Evolutionary conservation across 2,888 invertebrate species (phyloP).

Genomic region (Cephus runcator): DNA sequence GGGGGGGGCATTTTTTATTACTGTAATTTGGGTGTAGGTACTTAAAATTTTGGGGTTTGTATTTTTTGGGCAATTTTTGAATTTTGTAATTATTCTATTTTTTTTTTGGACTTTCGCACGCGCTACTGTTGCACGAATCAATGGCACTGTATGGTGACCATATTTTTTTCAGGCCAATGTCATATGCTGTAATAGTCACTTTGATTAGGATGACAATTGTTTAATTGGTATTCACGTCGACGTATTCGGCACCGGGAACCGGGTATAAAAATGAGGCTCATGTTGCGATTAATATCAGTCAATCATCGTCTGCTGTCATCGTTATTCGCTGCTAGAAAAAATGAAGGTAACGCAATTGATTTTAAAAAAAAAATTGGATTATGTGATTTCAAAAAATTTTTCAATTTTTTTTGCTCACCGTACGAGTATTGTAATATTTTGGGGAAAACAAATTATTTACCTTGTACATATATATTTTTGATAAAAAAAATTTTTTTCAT

Average conservation of each 20-base stretch:
- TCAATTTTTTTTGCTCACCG: too few relatives aligned
- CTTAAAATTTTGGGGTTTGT: too few relatives aligned
- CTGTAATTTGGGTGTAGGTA: neutral
- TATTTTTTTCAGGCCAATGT: slow-evolving; percentile 18
- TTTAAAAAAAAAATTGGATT: too few relatives aligned
- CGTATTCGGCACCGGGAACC: neutral
- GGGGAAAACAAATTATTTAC: too few relatives aligned
- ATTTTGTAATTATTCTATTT: too few relatives aligned
- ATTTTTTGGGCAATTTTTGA: too few relatives aligned
- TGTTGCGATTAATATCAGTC: slow-evolving; percentile 14
- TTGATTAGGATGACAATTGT: slow-evolving; percentile 8
- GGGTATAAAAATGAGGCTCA: slow-evolving; percentile 11
- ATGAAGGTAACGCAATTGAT: slow-evolving; percentile 12
- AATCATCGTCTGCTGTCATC: slow-evolving; percentile 12
- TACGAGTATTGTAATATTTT: too few relatives aligned
- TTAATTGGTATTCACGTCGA: slow-evolving; percentile 16
- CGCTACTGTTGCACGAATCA: neutral
- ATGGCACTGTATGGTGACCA: slow-evolving; percentile 7
- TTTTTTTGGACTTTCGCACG: too few relatives aligned
- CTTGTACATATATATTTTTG: too few relatives aligned
- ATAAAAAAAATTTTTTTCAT: neutral
- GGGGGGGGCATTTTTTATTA: neutral
- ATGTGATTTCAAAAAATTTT: too few relatives aligned
- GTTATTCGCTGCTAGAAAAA: neutral
- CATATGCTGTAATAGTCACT: slow-evolving; percentile 11